A percentile compares a stretch with the other conserved stretches of the same genome.
These are phyloP conservation scores for Cephus runcator DNA, from an alignment of 2,888 invertebrate species.

Conservation along the genomic window DNA sequence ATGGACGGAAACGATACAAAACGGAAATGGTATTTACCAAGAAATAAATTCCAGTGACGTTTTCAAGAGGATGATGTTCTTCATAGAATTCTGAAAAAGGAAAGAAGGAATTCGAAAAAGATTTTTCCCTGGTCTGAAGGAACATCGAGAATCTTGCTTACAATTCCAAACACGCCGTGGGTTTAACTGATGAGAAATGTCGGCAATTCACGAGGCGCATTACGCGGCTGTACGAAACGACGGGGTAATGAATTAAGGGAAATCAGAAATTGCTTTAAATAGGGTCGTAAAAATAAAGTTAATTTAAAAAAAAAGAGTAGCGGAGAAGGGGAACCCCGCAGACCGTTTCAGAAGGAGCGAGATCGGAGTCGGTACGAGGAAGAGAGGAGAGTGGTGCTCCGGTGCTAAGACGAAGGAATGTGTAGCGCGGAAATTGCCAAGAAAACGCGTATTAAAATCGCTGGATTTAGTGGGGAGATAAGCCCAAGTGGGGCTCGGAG, in stretches of 20 bases:
- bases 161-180: constrained; percentile 28
- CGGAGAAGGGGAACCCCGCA: constrained; percentile 19
- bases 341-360: constrained; percentile 20
- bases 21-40: neutral
- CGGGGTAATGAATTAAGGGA: constrained; percentile 63
- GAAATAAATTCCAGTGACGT: neutral
- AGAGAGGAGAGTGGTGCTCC: constrained; percentile 30
- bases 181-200: constrained; percentile 37
- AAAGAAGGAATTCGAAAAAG: neutral
- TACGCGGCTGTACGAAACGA: constrained; percentile 57
- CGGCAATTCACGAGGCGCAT: constrained; percentile 38
- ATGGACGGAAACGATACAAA: neutral
- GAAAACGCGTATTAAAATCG: constrained; percentile 70
- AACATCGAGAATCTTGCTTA: neutral
- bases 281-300: constrained; percentile 62
- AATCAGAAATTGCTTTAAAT: constrained; percentile 64
- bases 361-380: constrained; percentile 23
- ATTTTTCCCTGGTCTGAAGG: neutral
- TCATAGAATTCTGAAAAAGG: neutral
- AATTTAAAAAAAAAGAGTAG: constrained; percentile 40
- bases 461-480: constrained; percentile 70
- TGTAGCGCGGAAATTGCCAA: constrained; percentile 65
- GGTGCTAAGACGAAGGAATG: constrained; percentile 55
- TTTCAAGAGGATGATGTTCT: neutral
- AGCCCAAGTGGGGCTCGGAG: constrained; percentile 56